phyloP scores from a whole-genome alignment of 1,140 invertebrate genomes.

The Aplysia californica region DNA sequence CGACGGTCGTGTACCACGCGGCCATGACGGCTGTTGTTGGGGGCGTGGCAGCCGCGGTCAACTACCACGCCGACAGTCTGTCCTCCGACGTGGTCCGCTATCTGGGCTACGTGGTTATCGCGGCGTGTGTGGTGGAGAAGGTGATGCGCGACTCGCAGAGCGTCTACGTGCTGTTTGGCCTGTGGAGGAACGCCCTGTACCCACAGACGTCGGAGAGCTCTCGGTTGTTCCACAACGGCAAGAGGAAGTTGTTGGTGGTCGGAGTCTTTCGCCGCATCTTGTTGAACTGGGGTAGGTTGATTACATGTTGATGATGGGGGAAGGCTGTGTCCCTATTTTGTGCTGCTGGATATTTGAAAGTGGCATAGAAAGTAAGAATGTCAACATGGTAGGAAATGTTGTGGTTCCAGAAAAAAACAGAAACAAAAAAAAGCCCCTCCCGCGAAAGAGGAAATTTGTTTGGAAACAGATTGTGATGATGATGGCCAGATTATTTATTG shows the following conservation, averaged over 20 bases:
- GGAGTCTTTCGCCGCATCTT: conserved; percentile 53
- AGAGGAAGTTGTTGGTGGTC: conserved; percentile 40
- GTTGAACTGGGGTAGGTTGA: conserved; percentile 59
- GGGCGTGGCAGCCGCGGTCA: conserved; percentile 36
- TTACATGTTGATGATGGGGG: background rate
- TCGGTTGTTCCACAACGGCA: conserved; percentile 34
- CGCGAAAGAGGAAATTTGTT: too few species aligned
- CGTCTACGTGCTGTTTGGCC: conserved; percentile 61
- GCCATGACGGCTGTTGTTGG: conserved; percentile 49
- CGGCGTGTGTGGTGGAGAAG: conserved; percentile 57
- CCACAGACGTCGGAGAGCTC: conserved; percentile 36
- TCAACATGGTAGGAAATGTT: too few species aligned
- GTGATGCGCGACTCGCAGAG: conserved; percentile 56
- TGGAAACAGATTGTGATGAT: too few species aligned
- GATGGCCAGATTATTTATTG: too few species aligned
- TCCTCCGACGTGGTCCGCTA: conserved; percentile 37
- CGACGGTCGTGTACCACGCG: conserved; percentile 57
- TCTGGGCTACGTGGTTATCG: conserved; percentile 58
- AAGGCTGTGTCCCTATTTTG: too few species aligned
- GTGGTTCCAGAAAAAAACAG: too few species aligned
- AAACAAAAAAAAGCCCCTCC: too few species aligned
- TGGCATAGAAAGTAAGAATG: too few species aligned
- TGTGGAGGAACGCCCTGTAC: conserved; percentile 61
- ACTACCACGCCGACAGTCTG: conserved; percentile 32
- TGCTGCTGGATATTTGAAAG: too few species aligned